Conservation (phyloP, 2,888 invertebrate genomes). For the Criorhina ranunculi region DNA sequence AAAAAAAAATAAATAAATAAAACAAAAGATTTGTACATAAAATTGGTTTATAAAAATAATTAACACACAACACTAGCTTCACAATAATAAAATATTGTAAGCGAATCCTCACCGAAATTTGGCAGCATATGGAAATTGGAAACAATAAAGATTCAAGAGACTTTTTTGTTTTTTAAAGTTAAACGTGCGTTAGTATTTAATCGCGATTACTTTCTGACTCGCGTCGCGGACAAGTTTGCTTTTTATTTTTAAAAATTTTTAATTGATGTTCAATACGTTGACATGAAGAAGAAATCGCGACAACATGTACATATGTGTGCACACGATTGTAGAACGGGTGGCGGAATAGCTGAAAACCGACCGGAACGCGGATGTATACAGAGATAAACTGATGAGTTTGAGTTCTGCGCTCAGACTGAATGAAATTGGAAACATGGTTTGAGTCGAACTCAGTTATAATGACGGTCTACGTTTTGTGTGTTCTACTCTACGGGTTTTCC, state of each 20-base stretch:
- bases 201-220: conserved; percentile 28
- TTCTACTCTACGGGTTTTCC: conserved; percentile 48
- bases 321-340: conserved; percentile 34
- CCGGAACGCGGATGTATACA: conserved; percentile 5
- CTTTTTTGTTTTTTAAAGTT: conserved; percentile 4
- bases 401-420: conserved; percentile 57
- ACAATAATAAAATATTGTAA: not conserved
- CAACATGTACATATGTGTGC: conserved; percentile 19
- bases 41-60: not conserved
- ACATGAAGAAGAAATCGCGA: conserved; percentile 35
- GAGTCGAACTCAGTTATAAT: conserved; percentile 44
- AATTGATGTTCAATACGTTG: not conserved
- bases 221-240: conserved; percentile 52
- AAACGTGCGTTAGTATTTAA: conserved; percentile 43
- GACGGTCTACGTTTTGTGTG: conserved; percentile 13
- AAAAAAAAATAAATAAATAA: too few species aligned
- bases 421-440: conserved; percentile 40
- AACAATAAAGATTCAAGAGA: conserved; percentile 24
- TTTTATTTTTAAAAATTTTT: conserved; percentile 27
- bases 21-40: conserved; percentile 5
- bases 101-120: conserved; percentile 64
- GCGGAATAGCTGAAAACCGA: not conserved
- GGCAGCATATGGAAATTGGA: conserved; percentile 40
- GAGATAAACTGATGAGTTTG: conserved; percentile 45
- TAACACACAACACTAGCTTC: conserved; percentile 7